Percentiles rank a stretch among this genome's conserved stretches.
phyloP scores from a whole-genome alignment of 2,113 vertebrate genomes.

The Callithrix jacchus region DNA sequence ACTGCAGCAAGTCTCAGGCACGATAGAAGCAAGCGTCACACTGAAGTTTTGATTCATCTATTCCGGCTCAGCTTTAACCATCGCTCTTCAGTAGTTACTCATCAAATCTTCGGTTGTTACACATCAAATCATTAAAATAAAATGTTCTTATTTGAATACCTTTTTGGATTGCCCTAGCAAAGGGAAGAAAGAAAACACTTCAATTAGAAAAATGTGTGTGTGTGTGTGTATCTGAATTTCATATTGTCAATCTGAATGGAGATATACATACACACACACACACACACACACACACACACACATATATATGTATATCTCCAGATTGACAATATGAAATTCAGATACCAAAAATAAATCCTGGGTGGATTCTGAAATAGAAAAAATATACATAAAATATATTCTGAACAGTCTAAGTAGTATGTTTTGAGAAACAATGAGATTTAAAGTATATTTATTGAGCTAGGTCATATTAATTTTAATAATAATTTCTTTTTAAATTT shows the following conservation, averaged over 20 bases:
- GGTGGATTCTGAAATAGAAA: background rate
- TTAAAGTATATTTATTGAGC: background rate
- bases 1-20: background rate
- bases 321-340: background rate
- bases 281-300: too few species aligned
- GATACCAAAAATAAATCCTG: background rate
- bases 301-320: background rate
- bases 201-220: background rate
- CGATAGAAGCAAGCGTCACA: background rate
- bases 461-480: conserved; percentile 32
- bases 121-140: background rate
- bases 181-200: background rate
- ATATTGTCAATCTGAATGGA: too few species aligned
- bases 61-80: background rate
- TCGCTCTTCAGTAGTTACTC: background rate
- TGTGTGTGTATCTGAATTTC: too few species aligned
- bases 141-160: background rate
- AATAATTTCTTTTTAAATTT: conserved; percentile 62
- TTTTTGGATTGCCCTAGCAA: background rate
- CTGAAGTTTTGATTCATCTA: background rate
- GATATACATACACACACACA: too few species aligned
- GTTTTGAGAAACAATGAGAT: background rate
- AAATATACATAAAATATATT: background rate
- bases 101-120: background rate
- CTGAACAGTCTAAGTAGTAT: background rate